Percentiles rank a stretch among this genome's conserved stretches.
These are phyloP conservation scores for Tribolium madens DNA, from an alignment of 1,140 invertebrate genomes.

Conservation along the genomic window DNA sequence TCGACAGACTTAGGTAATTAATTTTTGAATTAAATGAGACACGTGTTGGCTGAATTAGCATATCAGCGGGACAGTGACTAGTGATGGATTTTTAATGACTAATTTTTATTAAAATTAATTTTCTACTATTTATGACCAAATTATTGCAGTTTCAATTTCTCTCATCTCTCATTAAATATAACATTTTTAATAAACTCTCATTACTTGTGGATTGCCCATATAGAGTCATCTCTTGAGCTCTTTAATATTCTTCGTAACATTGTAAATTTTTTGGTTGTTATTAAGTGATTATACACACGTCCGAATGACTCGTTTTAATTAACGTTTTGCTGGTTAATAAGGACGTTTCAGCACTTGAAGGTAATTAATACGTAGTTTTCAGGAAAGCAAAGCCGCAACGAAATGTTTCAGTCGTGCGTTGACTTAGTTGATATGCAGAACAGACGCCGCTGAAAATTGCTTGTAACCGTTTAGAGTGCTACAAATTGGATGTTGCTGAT, in stretches of 20 bases:
- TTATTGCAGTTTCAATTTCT: too few relatives aligned
- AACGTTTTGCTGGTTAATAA: constrained; percentile 31
- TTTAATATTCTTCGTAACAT: background rate
- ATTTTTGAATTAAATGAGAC: constrained; percentile 30
- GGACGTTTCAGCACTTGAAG: constrained; percentile 19
- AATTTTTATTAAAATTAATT: too few relatives aligned
- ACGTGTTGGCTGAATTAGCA: constrained; percentile 12
- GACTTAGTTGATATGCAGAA: constrained; percentile 36
- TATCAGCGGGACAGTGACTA: background rate
- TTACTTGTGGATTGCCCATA: background rate
- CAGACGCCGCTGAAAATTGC: constrained; percentile 30
- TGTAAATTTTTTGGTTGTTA: background rate
- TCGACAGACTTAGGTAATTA: constrained; percentile 3
- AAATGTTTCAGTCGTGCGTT: constrained; percentile 37
- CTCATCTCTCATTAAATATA: too few relatives aligned
- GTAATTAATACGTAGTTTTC: constrained; percentile 36
- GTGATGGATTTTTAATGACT: background rate
- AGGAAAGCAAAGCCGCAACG: constrained; percentile 30
- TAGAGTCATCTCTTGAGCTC: background rate
- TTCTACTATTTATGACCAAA: too few relatives aligned
- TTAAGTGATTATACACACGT: background rate
- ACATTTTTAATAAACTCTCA: background rate
- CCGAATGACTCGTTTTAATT: constrained; percentile 19
- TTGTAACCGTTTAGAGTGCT: constrained; percentile 24
- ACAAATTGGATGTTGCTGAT: constrained; percentile 8